Percentiles rank a stretch among this genome's conserved stretches.
Conservation (phyloP, 2,888 invertebrate species). For the Timandra comae region DNA sequence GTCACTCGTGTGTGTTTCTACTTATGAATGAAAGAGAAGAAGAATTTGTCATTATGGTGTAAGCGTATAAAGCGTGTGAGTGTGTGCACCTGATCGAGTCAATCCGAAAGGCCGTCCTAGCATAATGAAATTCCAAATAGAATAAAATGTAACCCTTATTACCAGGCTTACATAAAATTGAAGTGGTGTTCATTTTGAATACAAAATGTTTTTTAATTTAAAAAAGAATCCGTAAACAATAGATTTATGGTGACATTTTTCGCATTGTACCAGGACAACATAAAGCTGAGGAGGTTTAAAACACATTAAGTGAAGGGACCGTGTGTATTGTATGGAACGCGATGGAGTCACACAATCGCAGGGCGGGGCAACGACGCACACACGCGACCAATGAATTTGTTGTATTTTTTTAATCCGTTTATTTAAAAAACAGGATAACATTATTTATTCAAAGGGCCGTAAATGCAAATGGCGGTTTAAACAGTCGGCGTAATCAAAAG, state of each 20-base stretch:
- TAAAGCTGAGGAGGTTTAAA: constrained; percentile 7
- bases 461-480: constrained; percentile 45
- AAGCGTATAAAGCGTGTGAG: too few species aligned
- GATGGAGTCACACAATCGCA: constrained; percentile 6
- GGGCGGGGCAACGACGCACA: not conserved
- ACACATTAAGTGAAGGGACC: not conserved
- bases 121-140: too few species aligned
- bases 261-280: constrained; percentile 17
- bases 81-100: too few species aligned
- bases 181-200: too few species aligned
- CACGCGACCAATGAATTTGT: not conserved
- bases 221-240: constrained; percentile 11
- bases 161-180: not conserved
- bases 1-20: too few species aligned
- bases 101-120: too few species aligned
- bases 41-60: too few species aligned
- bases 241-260: constrained; percentile 21
- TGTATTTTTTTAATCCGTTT: constrained; percentile 11
- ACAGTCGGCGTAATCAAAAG: constrained; percentile 40
- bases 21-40: too few species aligned
- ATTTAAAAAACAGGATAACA: constrained; percentile 37
- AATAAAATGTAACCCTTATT: too few species aligned
- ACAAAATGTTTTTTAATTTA: too few species aligned
- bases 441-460: constrained; percentile 50
- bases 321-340: constrained; percentile 5